Percentiles rank a stretch among this genome's conserved stretches.
phyloP scores from a whole-genome alignment of 2,113 vertebrate species.

The Bujurquina vittata region DNA sequence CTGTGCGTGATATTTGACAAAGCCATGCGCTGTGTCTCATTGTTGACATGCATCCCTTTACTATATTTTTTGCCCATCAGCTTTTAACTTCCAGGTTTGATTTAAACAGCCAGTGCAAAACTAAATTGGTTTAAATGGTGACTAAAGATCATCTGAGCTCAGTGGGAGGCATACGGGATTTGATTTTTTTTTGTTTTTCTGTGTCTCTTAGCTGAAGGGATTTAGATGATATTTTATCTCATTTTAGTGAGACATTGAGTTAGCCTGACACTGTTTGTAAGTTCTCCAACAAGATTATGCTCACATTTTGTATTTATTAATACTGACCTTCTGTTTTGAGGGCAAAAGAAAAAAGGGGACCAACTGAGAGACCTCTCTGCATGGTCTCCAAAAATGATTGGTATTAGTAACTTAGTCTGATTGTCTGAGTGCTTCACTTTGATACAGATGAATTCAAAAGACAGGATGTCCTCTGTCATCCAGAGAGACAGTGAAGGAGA shows the following conservation, averaged over 20 bases:
- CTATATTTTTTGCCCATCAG: neutral
- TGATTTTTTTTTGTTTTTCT: constrained; percentile 9
- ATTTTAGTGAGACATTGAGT: constrained; percentile 14
- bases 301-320: neutral
- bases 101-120: constrained; percentile 8
- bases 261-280: neutral
- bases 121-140: constrained; percentile 15
- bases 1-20: neutral
- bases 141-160: constrained; percentile 3
- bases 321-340: neutral
- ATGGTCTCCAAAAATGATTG: neutral
- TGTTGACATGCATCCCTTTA: neutral
- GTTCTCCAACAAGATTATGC: neutral
- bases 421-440: neutral
- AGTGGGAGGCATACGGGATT: constrained; percentile 10
- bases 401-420: neutral
- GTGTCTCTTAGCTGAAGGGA: neutral
- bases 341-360: neutral
- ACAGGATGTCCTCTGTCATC: neutral
- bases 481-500: neutral
- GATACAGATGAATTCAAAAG: neutral
- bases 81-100: neutral
- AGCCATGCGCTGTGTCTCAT: neutral
- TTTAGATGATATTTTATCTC: neutral
- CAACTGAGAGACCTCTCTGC: neutral